Percentiles rank a stretch among this genome's conserved stretches.
Evolutionary conservation across 2,797 vertebrate genomes (phyloP).

Genomic region (Champsocephalus gunnari): DNA sequence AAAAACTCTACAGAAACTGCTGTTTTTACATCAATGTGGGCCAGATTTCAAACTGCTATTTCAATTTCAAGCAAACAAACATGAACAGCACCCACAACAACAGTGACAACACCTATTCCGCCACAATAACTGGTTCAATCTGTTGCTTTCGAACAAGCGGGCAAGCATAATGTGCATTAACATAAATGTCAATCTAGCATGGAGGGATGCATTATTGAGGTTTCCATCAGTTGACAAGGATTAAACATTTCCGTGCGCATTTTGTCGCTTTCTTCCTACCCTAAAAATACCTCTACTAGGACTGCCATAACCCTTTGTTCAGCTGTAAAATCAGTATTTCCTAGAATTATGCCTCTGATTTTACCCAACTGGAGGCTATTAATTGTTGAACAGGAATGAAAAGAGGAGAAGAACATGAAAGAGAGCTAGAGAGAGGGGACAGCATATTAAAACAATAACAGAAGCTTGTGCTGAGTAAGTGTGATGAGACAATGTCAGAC

Average conservation of each 20-base stretch:
- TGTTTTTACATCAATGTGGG: constrained; percentile 40
- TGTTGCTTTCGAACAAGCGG: constrained; percentile 43
- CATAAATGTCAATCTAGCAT: constrained; percentile 35
- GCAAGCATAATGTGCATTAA: constrained; percentile 41
- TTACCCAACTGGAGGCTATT: constrained; percentile 37
- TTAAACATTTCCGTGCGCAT: constrained; percentile 27
- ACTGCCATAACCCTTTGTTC: constrained; percentile 27
- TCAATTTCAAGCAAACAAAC: constrained; percentile 32
- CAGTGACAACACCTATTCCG: constrained; percentile 40
- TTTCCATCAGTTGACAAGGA: constrained; percentile 32
- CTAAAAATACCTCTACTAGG: constrained; percentile 34
- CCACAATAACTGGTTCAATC: constrained; percentile 39
- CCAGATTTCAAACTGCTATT: constrained; percentile 35
- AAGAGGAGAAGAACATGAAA: constrained; percentile 23
- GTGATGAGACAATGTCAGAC: constrained; percentile 21
- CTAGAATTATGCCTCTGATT: constrained; percentile 39
- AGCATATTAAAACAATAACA: constrained; percentile 30
- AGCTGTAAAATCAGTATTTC: constrained; percentile 22
- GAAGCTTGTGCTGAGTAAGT: not conserved
- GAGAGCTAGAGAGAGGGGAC: not conserved
- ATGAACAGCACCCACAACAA: constrained; percentile 24
- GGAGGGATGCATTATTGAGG: constrained; percentile 10
- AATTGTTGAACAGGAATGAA: constrained; percentile 40
- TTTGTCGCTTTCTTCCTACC: constrained; percentile 12
- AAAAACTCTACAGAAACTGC: constrained; percentile 3